phyloP scores from a whole-genome alignment of 2,888 invertebrate species.

The Apoda limacodes region DNA sequence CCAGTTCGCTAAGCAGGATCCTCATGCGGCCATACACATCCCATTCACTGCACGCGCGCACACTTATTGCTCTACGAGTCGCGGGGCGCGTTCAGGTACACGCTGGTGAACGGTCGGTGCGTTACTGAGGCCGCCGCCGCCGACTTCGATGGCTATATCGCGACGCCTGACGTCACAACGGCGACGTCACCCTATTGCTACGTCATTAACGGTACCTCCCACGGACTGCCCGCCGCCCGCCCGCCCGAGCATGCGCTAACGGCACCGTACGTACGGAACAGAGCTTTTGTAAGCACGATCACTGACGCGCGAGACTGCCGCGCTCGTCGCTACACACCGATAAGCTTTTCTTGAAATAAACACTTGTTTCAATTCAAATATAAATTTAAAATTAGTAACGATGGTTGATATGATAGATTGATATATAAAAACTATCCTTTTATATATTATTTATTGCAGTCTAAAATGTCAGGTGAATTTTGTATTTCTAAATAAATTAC shows the following conservation, averaged over 20 bases:
- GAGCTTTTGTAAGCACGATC: slow-evolving; percentile 56
- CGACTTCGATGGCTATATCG: slow-evolving; percentile 67
- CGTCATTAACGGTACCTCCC: slow-evolving; percentile 71
- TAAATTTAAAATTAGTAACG: no score
- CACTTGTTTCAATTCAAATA: no score
- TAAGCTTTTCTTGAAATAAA: no score
- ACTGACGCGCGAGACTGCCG: no score
- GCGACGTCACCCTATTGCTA: slow-evolving; percentile 52
- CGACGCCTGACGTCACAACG: slow-evolving; percentile 61
- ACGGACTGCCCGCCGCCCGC: slow-evolving; percentile 65
- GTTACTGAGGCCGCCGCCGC: slow-evolving; percentile 70
- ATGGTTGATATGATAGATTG: no score
- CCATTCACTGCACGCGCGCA: slow-evolving; percentile 67
- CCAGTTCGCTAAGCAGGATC: slow-evolving; percentile 69
- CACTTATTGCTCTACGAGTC: slow-evolving; percentile 54
- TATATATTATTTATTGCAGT: no score
- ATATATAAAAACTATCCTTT: no score
- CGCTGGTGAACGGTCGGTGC: slow-evolving; percentile 64
- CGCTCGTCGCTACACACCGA: no score
- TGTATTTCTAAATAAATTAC: no score
- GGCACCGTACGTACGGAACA: slow-evolving; percentile 60
- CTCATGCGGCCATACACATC: slow-evolving; percentile 69
- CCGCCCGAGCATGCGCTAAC: slow-evolving; percentile 69
- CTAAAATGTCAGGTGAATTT: no score
- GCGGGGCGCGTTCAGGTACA: slow-evolving; percentile 40